These are phyloP conservation scores for Macrocentrus cingulum DNA, from an alignment of 1,140 invertebrate species.

Conservation along the genomic window DNA sequence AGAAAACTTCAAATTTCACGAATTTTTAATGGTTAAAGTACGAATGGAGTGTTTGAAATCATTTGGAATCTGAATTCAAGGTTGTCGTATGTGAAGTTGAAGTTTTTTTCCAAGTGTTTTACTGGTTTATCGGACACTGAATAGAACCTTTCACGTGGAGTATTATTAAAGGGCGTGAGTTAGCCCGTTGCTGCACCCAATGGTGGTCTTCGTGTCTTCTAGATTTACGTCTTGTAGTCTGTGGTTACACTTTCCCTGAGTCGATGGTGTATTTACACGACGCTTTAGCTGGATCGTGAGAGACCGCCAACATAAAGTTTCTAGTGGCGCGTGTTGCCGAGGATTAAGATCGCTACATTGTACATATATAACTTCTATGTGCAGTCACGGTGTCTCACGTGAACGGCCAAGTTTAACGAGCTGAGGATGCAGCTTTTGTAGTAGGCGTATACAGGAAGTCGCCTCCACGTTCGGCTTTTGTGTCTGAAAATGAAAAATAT, in stretches of 20 bases:
- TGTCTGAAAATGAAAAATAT: neutral
- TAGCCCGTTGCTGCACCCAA: slow-evolving; percentile 1
- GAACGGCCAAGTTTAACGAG: slow-evolving; percentile 7
- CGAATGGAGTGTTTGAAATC: too few species aligned
- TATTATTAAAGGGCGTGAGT: slow-evolving; percentile 12
- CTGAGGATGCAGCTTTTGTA: slow-evolving; percentile 1
- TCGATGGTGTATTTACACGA: slow-evolving; percentile 7
- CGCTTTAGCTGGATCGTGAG: slow-evolving; percentile 16
- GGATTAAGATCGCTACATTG: slow-evolving; percentile 16
- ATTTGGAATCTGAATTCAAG: too few species aligned
- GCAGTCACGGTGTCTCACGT: neutral
- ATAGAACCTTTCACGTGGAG: too few species aligned
- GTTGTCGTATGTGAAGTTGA: too few species aligned
- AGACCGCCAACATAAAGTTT: slow-evolving; percentile 1
- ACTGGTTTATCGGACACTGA: too few species aligned
- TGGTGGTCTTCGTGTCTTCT: slow-evolving; percentile 10
- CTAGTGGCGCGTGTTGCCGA: slow-evolving; percentile 30
- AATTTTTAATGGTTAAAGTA: too few species aligned
- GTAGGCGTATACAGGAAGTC: slow-evolving; percentile 39
- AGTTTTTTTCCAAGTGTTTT: too few species aligned
- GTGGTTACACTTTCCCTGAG: slow-evolving; percentile 16
- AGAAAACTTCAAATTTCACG: too few species aligned
- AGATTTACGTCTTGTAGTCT: slow-evolving; percentile 1
- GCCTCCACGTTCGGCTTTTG: slow-evolving; percentile 19
- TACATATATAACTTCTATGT: too few species aligned